These are phyloP conservation scores for Mesocentrotus franciscanus DNA, from an alignment of 53 echinoderm and acorn worm genomes.

Conservation along the genomic window DNA sequence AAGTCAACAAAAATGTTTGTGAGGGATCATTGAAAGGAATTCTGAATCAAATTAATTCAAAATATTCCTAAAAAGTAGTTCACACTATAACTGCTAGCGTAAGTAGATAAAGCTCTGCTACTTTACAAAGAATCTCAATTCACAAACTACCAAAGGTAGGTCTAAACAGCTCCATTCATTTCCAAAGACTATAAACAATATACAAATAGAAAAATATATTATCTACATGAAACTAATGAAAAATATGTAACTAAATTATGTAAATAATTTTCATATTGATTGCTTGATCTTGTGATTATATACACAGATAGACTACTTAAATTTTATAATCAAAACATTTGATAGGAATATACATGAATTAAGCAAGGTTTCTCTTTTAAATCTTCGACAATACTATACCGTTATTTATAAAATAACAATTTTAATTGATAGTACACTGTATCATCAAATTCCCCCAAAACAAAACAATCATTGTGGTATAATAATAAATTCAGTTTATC, in stretches of 20 bases:
- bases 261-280: neutral
- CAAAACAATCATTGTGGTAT: neutral
- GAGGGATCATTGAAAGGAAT: too few species aligned
- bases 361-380: neutral
- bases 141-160: neutral
- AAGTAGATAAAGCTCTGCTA: too few species aligned
- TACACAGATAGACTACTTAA: too few species aligned
- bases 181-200: too few species aligned
- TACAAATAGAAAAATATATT: neutral
- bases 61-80: too few species aligned
- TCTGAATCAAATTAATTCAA: too few species aligned
- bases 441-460: neutral
- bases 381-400: neutral
- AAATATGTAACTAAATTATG: neutral
- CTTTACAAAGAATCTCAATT: neutral
- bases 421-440: neutral
- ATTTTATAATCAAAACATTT: neutral
- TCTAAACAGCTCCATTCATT: neutral
- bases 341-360: neutral
- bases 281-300: too few species aligned
- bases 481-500: neutral
- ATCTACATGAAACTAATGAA: neutral
- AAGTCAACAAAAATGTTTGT: too few species aligned
- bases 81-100: too few species aligned
- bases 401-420: neutral